Evolutionary conservation across 2,888 invertebrate genomes (phyloP).

Genomic region (Lissonota sp.): DNA sequence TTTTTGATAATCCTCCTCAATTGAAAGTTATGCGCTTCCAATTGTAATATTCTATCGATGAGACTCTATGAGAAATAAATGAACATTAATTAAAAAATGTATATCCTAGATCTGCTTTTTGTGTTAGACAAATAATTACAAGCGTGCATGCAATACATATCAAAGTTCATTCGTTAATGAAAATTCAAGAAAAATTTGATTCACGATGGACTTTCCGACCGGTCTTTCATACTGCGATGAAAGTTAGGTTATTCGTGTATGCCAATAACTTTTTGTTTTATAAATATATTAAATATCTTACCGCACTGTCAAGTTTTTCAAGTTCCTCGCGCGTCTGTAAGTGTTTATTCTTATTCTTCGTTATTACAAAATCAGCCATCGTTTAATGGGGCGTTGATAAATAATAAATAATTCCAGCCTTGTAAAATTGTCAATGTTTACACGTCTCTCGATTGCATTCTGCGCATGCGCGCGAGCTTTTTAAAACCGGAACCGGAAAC

Average conservation of each 20-base stretch:
- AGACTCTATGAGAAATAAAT: constrained; percentile 86
- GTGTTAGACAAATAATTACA: constrained; percentile 17
- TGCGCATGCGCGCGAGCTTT: too few relatives aligned
- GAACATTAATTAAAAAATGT: neutral
- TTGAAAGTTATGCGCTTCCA: constrained; percentile 92
- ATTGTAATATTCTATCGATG: constrained; percentile 88
- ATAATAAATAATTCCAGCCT: too few relatives aligned
- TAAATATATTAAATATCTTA: constrained; percentile 66
- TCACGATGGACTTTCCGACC: too few relatives aligned
- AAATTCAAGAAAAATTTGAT: constrained; percentile 18
- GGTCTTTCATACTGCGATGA: too few relatives aligned
- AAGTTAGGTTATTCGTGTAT: neutral
- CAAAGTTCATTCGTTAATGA: too few relatives aligned
- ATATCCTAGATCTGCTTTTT: neutral
- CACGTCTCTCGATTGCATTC: too few relatives aligned
- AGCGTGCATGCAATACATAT: too few relatives aligned
- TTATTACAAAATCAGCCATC: constrained; percentile 63
- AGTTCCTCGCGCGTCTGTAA: constrained; percentile 83
- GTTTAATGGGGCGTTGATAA: neutral
- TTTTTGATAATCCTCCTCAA: constrained; percentile 88
- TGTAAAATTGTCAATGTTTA: too few relatives aligned
- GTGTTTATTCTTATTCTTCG: constrained; percentile 74
- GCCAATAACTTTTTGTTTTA: neutral
- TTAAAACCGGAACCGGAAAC: too few relatives aligned
- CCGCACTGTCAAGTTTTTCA: constrained; percentile 84